Conservation (phyloP, 2,888 invertebrate species). For the Microchrysa polita region DNA sequence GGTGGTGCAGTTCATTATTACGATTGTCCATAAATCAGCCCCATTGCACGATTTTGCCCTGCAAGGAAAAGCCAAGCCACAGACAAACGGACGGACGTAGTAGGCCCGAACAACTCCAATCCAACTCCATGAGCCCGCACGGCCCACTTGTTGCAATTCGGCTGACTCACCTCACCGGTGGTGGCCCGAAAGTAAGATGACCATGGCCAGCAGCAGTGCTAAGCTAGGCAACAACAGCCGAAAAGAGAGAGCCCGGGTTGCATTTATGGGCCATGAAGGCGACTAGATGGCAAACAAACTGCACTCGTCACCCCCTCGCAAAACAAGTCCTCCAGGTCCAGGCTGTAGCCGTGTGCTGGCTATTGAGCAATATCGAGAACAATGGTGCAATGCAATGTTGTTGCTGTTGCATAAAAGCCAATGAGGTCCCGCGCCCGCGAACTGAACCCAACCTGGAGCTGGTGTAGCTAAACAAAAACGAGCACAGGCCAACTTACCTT, state of each 20-base stretch:
- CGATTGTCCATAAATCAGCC: not conserved
- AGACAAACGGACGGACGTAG: too few relatives aligned
- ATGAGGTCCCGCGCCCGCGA: not conserved
- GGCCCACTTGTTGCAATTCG: conserved; percentile 28
- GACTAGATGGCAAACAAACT: not conserved
- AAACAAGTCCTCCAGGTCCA: not conserved
- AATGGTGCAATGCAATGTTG: too few relatives aligned
- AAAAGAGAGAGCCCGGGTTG: not conserved
- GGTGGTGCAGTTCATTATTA: not conserved
- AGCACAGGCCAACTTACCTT: not conserved
- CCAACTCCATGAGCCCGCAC: not conserved
- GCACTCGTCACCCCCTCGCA: not conserved
- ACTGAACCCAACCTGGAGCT: not conserved
- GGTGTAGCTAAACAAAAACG: not conserved
- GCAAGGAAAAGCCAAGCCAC: not conserved
- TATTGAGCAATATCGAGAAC: not conserved
- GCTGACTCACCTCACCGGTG: not conserved
- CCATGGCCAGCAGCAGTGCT: too few relatives aligned
- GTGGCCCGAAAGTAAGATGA: too few relatives aligned
- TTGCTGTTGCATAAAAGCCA: not conserved
- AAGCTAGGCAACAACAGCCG: not conserved
- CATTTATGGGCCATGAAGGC: not conserved
- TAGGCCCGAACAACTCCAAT: not conserved
- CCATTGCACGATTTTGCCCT: not conserved
- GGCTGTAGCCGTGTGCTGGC: too few relatives aligned